Conservation (phyloP, 2,113 vertebrate species). For the Esox niger region DNA sequence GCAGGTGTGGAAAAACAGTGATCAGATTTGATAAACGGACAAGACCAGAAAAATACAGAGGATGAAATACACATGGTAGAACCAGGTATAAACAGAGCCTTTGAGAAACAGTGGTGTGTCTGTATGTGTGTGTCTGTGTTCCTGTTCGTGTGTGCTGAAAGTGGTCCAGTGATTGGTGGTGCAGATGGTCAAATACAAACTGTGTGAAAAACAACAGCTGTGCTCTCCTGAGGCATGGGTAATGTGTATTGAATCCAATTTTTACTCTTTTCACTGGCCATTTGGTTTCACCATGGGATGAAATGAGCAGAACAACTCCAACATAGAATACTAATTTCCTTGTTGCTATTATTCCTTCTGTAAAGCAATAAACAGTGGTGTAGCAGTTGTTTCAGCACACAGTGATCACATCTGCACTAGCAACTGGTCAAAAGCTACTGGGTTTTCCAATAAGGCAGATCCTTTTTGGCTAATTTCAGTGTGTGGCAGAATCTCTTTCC, state of each 20-base stretch:
- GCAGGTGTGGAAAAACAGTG: too few relatives aligned
- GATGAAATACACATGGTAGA: too few relatives aligned
- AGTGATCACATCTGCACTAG: background rate
- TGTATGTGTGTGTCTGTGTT: constrained; percentile 11
- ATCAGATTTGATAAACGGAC: too few relatives aligned
- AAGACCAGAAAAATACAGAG: too few relatives aligned
- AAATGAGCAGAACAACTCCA: background rate
- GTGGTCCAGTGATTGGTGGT: constrained; percentile 9
- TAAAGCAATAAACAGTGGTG: background rate
- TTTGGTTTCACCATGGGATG: constrained; percentile 19
- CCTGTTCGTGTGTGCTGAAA: constrained; percentile 6
- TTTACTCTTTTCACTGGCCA: constrained; percentile 42
- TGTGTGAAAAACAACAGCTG: constrained; percentile 43
- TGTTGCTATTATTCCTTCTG: background rate
- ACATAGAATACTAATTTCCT: background rate
- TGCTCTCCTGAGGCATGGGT: constrained; percentile 32
- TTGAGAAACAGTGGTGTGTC: background rate
- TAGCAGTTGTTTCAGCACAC: background rate
- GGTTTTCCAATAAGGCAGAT: too few relatives aligned
- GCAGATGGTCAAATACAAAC: constrained; percentile 42
- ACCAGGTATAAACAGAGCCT: background rate
- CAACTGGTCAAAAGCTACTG: too few relatives aligned
- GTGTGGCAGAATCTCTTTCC: too few relatives aligned
- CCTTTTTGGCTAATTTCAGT: too few relatives aligned
- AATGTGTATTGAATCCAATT: constrained; percentile 42